A percentile compares a stretch with the other conserved stretches of the same genome.
Conservation (phyloP, 2,113 vertebrate species). For the Tylochromis polylepis region DNA sequence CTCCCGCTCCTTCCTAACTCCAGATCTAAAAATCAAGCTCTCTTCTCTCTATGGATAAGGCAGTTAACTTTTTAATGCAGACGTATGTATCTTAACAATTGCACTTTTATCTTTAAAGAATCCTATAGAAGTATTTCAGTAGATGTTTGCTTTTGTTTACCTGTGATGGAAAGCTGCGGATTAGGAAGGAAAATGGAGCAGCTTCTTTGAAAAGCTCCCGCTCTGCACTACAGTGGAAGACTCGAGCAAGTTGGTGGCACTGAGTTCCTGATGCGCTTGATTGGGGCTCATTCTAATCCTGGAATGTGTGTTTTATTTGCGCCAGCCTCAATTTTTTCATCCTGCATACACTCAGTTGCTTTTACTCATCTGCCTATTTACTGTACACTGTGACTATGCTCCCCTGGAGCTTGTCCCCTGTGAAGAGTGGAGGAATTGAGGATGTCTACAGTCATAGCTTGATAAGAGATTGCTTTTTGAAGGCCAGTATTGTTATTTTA, state of each 20-base stretch:
- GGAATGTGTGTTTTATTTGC: conserved; percentile 26
- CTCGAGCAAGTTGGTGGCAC: background rate
- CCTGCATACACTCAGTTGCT: conserved; percentile 23
- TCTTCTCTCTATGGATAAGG: conserved; percentile 15
- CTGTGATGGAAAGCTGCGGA: conserved; percentile 15
- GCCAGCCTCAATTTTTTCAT: conserved; percentile 19
- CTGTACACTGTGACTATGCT: conserved; percentile 61
- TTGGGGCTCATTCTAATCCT: conserved; percentile 10
- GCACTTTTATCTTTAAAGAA: conserved; percentile 69
- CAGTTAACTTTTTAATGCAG: conserved; percentile 36
- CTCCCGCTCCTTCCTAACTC: conserved; percentile 21
- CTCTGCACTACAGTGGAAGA: background rate
- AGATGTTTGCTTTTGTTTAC: conserved; percentile 44
- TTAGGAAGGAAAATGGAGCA: background rate
- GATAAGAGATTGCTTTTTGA: conserved; percentile 7
- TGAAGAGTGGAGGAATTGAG: background rate
- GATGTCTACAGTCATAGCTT: conserved; percentile 19
- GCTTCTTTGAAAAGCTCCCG: conserved; percentile 7
- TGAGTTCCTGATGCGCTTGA: background rate
- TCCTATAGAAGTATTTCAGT: conserved; percentile 44
- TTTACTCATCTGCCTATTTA: conserved; percentile 30
- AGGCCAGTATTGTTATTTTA: conserved; percentile 25
- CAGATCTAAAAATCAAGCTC: conserved; percentile 10
- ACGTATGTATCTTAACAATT: conserved; percentile 65
- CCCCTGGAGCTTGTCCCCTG: conserved; percentile 19